phyloP scores from a whole-genome alignment of 2,113 vertebrate species.

The Sapajus apella region DNA sequence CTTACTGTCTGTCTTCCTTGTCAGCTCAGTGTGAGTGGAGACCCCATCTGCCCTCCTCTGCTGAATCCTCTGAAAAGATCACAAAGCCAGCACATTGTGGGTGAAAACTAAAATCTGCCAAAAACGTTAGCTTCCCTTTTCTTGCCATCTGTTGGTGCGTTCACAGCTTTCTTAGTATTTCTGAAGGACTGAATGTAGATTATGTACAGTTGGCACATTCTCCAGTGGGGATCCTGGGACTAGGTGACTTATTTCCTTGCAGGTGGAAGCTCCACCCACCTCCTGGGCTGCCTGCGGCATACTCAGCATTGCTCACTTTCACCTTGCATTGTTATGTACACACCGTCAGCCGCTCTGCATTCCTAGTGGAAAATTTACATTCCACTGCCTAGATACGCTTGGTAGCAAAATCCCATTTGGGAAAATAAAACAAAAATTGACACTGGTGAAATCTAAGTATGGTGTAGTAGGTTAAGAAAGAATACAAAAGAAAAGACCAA shows the following conservation, averaged over 20 bases:
- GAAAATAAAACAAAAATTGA: slow-evolving; percentile 28
- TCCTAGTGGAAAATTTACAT: slow-evolving; percentile 30
- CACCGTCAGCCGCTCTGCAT: neutral
- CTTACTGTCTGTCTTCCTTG: neutral
- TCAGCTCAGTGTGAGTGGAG: neutral
- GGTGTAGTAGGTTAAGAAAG: neutral
- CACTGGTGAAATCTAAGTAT: neutral
- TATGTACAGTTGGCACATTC: neutral
- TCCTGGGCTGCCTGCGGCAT: neutral
- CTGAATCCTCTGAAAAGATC: neutral
- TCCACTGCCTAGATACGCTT: neutral
- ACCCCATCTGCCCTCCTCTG: fast-evolving
- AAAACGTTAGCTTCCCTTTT: neutral
- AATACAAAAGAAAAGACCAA: neutral
- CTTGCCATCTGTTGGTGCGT: neutral
- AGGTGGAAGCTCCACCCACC: neutral
- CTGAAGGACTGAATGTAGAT: neutral
- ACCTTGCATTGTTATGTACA: neutral
- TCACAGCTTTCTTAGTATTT: neutral
- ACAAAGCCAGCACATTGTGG: neutral
- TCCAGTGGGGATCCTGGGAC: neutral
- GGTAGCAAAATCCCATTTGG: neutral
- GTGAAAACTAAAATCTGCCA: neutral
- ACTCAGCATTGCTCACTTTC: neutral
- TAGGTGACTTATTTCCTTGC: neutral